These are phyloP conservation scores for Fundulus diaphanus DNA, from an alignment of 2,797 vertebrate genomes.

Conservation along the genomic window DNA sequence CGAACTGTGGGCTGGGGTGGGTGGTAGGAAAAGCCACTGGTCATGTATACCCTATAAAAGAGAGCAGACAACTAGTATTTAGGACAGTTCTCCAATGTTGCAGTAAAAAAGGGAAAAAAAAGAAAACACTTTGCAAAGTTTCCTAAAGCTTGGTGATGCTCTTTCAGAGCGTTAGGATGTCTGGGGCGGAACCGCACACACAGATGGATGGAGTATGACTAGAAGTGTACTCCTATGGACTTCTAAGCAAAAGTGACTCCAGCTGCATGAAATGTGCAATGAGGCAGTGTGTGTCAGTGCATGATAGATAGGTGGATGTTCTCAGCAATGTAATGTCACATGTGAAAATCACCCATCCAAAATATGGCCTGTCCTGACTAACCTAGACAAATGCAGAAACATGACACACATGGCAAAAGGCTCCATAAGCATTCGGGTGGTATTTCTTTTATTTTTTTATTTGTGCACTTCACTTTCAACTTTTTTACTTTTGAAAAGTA, in stretches of 20 bases:
- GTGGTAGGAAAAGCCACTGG: conserved; percentile 71
- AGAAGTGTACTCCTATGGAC: conserved; percentile 65
- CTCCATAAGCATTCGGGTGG: conserved; percentile 3
- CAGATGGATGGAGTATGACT: conserved; percentile 78
- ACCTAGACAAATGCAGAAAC: conserved; percentile 54
- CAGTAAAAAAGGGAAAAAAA: neutral
- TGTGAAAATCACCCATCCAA: conserved; percentile 73
- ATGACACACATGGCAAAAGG: conserved; percentile 39
- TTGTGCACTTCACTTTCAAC: neutral
- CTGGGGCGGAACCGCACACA: conserved; percentile 52
- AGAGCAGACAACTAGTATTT: conserved; percentile 1
- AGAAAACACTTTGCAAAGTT: conserved; percentile 52
- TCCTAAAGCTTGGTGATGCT: conserved; percentile 23
- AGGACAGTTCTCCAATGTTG: neutral
- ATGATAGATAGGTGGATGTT: conserved; percentile 77
- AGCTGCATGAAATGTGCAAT: conserved; percentile 75
- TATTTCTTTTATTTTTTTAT: conserved; percentile 7
- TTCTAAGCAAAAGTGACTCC: conserved; percentile 71
- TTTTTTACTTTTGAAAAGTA: neutral
- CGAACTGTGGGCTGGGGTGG: conserved; percentile 77
- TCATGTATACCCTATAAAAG: conserved; percentile 70
- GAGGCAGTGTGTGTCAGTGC: conserved; percentile 69
- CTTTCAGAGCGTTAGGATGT: conserved; percentile 60
- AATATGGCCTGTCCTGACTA: conserved; percentile 63
- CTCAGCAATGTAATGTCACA: conserved; percentile 75